Base-by-base conservation (phyloP, 1,140 invertebrate species). In the Armadillidium nasatum region DNA sequence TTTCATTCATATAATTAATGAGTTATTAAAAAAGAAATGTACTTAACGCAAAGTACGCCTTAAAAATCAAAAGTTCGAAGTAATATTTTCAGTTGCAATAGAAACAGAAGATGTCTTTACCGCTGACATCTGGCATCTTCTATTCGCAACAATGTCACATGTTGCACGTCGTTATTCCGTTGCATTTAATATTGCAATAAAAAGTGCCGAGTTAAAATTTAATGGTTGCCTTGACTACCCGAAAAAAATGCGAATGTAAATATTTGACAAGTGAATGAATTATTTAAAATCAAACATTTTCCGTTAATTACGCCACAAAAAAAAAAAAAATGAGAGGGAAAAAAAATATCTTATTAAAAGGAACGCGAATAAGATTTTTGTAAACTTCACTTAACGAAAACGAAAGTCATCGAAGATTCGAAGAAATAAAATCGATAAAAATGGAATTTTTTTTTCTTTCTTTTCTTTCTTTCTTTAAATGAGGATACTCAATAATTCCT, bases 171-270 rank as follows among this genome's bases (percentile, higher is more conserved):
- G 19, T 60, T 60, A 60, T 60, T 19, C 19, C 50, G 50, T 13
- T 60, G 50, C 50, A 60, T 60, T 60, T 60, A 60, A 60, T 60
- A 60, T 60, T 60, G 50, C 50, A 60, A 60, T 60, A 60, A 19
- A 60, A 60, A 19, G 1, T 60, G 1, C 19, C 50, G 50, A 60
- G 50, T 60, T 60, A 60, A 60, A 60, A 15, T 60, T 60, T 60
- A 60, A 60, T 60, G 50, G 50, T 60, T 60, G 50, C 50, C 50
- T 60, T 19, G 50, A 19, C 50, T 13, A 60, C 50, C 11, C 11
- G 50, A 19, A 60, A 60, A 60, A 60, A 60, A 60, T 13, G 11
- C 11, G 50, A 60, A 60, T 60, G 50, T 19, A 60, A 60, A 60
- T 60, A 60, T 60, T 60, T 60, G 50, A 60, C 50, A 15, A 19